Conservation (phyloP, 2,113 vertebrate species). For the Sinocyclocheilus rhinocerous region DNA sequence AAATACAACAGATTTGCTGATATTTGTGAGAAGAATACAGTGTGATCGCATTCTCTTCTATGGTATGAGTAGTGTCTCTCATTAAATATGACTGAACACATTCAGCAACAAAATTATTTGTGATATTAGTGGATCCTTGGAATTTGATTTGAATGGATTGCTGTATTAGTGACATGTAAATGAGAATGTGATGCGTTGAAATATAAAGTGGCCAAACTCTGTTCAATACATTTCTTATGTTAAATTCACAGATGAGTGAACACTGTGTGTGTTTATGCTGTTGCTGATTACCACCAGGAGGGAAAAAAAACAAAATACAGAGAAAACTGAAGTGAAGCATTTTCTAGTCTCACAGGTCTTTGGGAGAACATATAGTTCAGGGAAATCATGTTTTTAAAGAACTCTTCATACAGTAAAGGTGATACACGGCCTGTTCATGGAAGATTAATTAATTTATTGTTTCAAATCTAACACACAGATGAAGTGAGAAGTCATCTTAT, state of each 20-base stretch:
- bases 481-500: too few species aligned
- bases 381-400: too few species aligned
- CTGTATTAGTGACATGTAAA: not conserved
- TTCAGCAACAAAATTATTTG: not conserved
- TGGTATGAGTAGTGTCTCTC: conserved; percentile 4
- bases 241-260: not conserved
- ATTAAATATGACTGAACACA: not conserved
- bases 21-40: conserved; percentile 3
- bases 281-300: too few species aligned
- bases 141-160: not conserved
- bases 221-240: not conserved
- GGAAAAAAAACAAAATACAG: too few species aligned
- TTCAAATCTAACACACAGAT: too few species aligned
- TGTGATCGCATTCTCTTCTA: not conserved
- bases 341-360: too few species aligned
- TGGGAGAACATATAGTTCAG: too few species aligned
- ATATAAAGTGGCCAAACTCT: not conserved
- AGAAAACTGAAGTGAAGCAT: too few species aligned
- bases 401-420: too few species aligned
- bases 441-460: too few species aligned
- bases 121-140: not conserved
- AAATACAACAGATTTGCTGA: not conserved
- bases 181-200: not conserved
- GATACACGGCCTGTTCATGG: too few species aligned
- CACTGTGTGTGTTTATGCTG: too few species aligned